Evolutionary conservation across 2,797 vertebrate genomes (phyloP).

Genomic region (Muscicapa striata): DNA sequence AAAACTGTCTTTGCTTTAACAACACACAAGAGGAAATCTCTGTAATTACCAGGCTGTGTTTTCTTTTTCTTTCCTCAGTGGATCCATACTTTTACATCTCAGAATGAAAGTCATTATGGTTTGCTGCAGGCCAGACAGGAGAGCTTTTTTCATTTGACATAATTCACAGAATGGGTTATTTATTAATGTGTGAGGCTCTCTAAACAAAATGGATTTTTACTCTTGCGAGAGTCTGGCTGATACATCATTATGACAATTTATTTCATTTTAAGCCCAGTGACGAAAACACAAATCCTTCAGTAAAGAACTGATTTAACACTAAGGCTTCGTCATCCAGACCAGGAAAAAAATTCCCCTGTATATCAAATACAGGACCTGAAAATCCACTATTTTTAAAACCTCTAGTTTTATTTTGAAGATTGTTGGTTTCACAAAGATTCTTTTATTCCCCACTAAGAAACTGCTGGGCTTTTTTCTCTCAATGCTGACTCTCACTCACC

Average conservation of each 20-base stretch:
- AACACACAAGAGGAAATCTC: background rate
- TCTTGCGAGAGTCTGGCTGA: background rate
- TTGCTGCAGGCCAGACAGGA: slow-evolving; percentile 39
- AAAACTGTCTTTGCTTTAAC: slow-evolving; percentile 15
- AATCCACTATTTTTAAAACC: background rate
- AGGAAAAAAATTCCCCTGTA: background rate
- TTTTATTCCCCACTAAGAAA: background rate
- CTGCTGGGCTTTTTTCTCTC: background rate
- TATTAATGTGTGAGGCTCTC: slow-evolving; percentile 51
- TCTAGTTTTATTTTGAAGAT: background rate
- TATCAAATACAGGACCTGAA: background rate
- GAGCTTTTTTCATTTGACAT: slow-evolving; percentile 26
- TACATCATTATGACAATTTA: slow-evolving; percentile 17
- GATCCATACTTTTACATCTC: background rate
- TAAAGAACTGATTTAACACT: background rate
- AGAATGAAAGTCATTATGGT: slow-evolving; percentile 16
- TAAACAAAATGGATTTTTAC: slow-evolving; percentile 58
- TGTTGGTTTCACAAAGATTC: background rate
- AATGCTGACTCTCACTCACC: background rate
- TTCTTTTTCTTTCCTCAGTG: background rate
- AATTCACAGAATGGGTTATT: slow-evolving; percentile 51
- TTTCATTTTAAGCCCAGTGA: background rate
- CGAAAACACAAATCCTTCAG: background rate
- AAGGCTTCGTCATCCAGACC: background rate
- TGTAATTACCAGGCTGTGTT: slow-evolving; percentile 13